A percentile compares a stretch with the other conserved stretches of the same genome.
phyloP scores from a whole-genome alignment of 2,113 vertebrate genomes.

The Sphyrna mokarran region DNA sequence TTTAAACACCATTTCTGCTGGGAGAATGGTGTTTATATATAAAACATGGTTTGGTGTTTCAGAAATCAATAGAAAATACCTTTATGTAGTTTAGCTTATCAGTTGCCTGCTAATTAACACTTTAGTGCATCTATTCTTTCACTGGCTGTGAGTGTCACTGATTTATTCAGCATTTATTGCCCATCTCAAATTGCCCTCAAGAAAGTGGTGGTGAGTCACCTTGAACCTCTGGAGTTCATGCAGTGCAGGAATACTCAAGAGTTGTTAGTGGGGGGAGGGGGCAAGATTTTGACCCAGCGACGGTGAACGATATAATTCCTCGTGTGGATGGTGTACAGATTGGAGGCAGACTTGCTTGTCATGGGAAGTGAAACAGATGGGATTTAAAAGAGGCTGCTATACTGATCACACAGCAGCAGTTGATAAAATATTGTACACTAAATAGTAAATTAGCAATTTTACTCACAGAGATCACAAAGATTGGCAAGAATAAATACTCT shows the following conservation, averaged over 20 bases:
- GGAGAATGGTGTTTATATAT: not conserved
- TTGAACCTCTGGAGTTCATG: not conserved
- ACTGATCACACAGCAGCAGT: not conserved
- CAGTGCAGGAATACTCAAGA: accelerated
- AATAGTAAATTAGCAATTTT: not conserved
- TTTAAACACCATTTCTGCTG: not conserved
- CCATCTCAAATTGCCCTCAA: not conserved
- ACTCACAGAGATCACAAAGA: not conserved
- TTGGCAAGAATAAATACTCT: not conserved
- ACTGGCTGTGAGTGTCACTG: too few species aligned
- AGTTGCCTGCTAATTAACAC: not conserved
- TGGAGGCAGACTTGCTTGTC: not conserved
- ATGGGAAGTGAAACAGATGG: not conserved
- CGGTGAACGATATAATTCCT: not conserved
- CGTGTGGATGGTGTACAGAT: too few species aligned
- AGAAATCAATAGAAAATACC: not conserved
- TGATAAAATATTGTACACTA: not conserved
- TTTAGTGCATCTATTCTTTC: not conserved
- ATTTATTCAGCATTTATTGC: not conserved
- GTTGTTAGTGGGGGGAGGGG: not conserved
- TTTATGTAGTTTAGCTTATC: not conserved
- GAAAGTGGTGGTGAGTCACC: not conserved
- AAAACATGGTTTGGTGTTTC: not conserved
- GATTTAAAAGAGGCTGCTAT: not conserved
- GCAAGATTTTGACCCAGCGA: not conserved